A percentile compares a stretch with the other conserved stretches of the same genome.
Conservation (phyloP, 2,888 invertebrate genomes). For the Odontomyia ornata region DNA sequence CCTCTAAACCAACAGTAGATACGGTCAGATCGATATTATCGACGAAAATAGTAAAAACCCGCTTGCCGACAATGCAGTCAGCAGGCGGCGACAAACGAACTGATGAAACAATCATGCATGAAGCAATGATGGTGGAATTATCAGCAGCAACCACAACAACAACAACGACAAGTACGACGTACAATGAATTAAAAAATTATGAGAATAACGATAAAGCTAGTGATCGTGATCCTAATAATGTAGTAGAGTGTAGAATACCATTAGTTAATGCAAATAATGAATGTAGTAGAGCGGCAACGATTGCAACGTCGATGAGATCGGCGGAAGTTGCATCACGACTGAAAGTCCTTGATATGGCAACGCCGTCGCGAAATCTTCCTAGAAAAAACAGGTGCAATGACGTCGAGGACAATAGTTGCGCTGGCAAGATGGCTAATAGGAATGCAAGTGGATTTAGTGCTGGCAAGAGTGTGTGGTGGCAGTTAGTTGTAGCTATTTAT, state of each 20-base stretch:
- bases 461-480: constrained; percentile 43
- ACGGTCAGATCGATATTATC: not conserved
- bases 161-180: constrained; percentile 24
- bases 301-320: not conserved
- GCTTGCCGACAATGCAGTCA: not conserved
- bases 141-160: too few species aligned
- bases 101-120: constrained; percentile 1
- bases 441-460: not conserved
- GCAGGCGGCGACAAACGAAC: not conserved
- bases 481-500: constrained; percentile 49
- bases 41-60: not conserved
- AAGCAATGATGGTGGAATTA: not conserved
- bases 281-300: constrained; percentile 25
- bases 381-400: constrained; percentile 31
- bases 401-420: not conserved
- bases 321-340: constrained; percentile 41
- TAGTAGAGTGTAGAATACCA: constrained; percentile 50
- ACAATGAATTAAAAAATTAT: constrained; percentile 23
- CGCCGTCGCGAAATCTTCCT: constrained; percentile 25
- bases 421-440: not conserved
- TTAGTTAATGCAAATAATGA: constrained; percentile 48
- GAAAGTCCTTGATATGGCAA: constrained; percentile 15
- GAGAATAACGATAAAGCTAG: constrained; percentile 26
- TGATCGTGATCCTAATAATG: constrained; percentile 46
- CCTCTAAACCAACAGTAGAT: not conserved